Evolutionary conservation across 2,888 invertebrate species (phyloP).

Genomic region (Melanargia galathea): DNA sequence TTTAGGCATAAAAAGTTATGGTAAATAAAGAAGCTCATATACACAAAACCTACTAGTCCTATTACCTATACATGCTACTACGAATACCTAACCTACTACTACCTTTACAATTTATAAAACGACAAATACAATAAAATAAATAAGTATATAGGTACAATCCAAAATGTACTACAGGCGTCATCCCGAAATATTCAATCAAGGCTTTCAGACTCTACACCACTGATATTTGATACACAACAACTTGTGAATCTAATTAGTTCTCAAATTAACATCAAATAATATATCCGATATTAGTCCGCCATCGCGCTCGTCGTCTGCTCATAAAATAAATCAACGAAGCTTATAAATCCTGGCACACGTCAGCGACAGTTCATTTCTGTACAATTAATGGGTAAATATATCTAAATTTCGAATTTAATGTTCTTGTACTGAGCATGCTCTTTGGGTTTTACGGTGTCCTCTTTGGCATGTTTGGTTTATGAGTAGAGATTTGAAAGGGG

Average conservation of each 20-base stretch:
- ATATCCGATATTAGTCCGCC: slow-evolving; percentile 27
- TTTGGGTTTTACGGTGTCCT: slow-evolving; percentile 7
- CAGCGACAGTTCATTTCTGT: slow-evolving; percentile 43
- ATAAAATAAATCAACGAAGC: slow-evolving; percentile 39
- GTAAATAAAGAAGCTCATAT: too few relatives aligned
- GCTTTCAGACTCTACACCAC: background rate
- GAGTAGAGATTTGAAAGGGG: background rate
- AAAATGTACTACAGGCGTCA: too few relatives aligned
- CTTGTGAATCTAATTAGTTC: slow-evolving; percentile 16
- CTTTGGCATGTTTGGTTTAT: slow-evolving; percentile 4
- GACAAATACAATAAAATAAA: too few relatives aligned
- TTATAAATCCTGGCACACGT: slow-evolving; percentile 43
- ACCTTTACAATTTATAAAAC: too few relatives aligned
- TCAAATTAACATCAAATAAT: slow-evolving; percentile 26
- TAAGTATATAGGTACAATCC: too few relatives aligned
- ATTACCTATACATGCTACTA: too few relatives aligned
- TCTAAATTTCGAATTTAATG: slow-evolving; percentile 40
- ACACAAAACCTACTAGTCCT: too few relatives aligned
- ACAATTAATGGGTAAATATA: slow-evolving; percentile 44
- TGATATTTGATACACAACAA: slow-evolving; percentile 1
- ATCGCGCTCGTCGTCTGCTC: slow-evolving; percentile 31
- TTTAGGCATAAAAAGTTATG: too few relatives aligned
- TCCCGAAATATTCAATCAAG: background rate
- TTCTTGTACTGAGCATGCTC: slow-evolving; percentile 6
- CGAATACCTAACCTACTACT: too few relatives aligned